Evolutionary conservation across 2,888 invertebrate genomes (phyloP).

Genomic region (Rugalucina vietnamica): DNA sequence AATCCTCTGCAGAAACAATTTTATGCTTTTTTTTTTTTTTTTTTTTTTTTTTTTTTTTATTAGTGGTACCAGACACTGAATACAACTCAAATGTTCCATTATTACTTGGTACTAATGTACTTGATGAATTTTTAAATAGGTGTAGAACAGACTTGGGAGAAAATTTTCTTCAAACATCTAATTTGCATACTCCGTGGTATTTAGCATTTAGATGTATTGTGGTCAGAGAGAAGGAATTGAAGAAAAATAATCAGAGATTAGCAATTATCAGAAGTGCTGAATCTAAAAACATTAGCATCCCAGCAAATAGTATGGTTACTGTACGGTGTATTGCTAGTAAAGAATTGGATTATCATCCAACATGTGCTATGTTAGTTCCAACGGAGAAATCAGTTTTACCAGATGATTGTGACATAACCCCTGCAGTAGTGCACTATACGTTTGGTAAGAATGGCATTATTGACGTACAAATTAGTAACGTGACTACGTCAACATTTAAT

Average conservation of each 20-base stretch:
- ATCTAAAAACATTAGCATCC: background rate
- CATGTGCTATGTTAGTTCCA: constrained; percentile 5
- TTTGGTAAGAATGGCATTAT: background rate
- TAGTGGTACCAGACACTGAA: background rate
- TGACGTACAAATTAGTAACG: constrained; percentile 1
- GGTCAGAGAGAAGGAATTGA: background rate
- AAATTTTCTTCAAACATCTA: constrained; percentile 1
- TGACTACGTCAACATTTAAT: constrained; percentile 9
- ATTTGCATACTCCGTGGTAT: constrained; percentile 19
- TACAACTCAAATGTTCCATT: constrained; percentile 6
- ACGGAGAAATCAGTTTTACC: constrained; percentile 8
- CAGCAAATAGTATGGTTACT: constrained; percentile 2
- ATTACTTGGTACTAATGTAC: constrained; percentile 21
- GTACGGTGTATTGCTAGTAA: background rate
- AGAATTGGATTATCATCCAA: background rate
- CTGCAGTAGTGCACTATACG: background rate
- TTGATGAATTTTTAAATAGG: background rate
- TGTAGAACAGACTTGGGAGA: background rate
- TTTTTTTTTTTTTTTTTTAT: background rate
- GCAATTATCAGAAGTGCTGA: background rate
- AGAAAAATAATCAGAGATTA: background rate
- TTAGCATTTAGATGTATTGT: constrained; percentile 11
- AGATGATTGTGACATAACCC: constrained; percentile 13
- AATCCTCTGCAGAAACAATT: too few species aligned
- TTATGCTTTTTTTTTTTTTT: too few species aligned